Percentiles rank a stretch among this genome's conserved stretches.
Evolutionary conservation across 2,888 invertebrate genomes (phyloP).

Genomic region (Alcis repandata): DNA sequence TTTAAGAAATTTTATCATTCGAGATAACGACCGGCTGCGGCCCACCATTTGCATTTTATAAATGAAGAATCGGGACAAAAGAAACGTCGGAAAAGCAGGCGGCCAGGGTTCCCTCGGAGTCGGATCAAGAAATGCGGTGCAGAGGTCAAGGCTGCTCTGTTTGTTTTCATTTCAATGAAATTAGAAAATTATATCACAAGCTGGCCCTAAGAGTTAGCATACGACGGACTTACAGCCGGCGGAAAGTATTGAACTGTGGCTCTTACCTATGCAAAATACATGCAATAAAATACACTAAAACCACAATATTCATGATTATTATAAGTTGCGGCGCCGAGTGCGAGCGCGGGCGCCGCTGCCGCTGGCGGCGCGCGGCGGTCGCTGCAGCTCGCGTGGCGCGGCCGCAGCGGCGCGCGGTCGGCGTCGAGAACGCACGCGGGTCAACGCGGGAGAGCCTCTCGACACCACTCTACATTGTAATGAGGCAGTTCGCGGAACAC

Average conservation of each 20-base stretch:
- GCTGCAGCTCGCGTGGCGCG: too few relatives aligned
- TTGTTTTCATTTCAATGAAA: background rate
- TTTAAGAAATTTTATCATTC: constrained; percentile 40
- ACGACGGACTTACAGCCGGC: background rate
- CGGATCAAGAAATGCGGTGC: background rate
- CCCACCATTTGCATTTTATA: constrained; percentile 17
- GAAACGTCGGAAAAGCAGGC: background rate
- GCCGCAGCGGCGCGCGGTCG: background rate
- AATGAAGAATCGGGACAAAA: constrained; percentile 14
- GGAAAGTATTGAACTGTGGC: too few relatives aligned
- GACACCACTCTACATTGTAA: constrained; percentile 36
- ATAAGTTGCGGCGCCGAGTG: too few relatives aligned
- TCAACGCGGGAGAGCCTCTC: constrained; percentile 1
- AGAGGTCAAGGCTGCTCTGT: too few relatives aligned
- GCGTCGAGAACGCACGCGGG: background rate
- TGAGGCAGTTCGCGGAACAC: constrained; percentile 39
- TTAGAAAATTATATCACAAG: background rate
- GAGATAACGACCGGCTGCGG: constrained; percentile 23
- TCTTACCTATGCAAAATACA: too few relatives aligned
- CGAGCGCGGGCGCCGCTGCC: too few relatives aligned
- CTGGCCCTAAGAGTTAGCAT: background rate
- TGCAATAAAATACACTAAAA: too few relatives aligned
- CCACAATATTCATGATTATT: too few relatives aligned
- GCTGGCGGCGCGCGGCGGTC: too few relatives aligned
- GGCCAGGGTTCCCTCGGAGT: background rate